Conservation (phyloP, 2,888 invertebrate species). For the Coenonympha glycerion region DNA sequence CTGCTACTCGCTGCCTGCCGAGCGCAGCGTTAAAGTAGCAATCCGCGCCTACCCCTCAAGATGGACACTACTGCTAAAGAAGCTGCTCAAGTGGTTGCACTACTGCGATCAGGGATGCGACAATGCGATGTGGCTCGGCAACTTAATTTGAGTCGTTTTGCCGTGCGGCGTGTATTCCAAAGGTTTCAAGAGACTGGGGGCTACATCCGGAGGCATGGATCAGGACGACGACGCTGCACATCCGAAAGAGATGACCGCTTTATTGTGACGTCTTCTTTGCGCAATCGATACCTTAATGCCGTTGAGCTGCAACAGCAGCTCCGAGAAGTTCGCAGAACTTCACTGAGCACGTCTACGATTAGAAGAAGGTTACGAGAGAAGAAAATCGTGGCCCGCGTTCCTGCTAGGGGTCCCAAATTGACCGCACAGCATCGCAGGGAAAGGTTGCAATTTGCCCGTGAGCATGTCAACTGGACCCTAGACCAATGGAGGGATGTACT, state of each 20-base stretch:
- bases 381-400: conserved; percentile 11
- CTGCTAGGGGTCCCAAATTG: conserved; percentile 19
- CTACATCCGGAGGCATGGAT: neutral
- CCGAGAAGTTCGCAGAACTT: conserved; percentile 16
- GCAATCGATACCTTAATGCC: conserved; percentile 23
- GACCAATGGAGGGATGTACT: neutral
- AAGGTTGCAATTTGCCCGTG: conserved; percentile 22
- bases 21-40: too few species aligned
- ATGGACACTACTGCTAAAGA: conserved; percentile 4
- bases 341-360: conserved; percentile 10
- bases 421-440: conserved; percentile 20
- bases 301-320: conserved; percentile 26
- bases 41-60: neutral
- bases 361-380: conserved; percentile 12
- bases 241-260: neutral
- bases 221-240: too few species aligned
- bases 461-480: conserved; percentile 16
- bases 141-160: conserved; percentile 18
- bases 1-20: too few species aligned
- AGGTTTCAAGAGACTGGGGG: conserved; percentile 13
- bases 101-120: conserved; percentile 23
- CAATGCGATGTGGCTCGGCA: conserved; percentile 24
- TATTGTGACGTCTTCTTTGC: conserved; percentile 16
- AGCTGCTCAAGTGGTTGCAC: conserved; percentile 20
- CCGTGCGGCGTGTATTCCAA: conserved; percentile 15